Evolutionary conservation across 2,888 invertebrate genomes (phyloP).

Genomic region (Spodoptera picta): DNA sequence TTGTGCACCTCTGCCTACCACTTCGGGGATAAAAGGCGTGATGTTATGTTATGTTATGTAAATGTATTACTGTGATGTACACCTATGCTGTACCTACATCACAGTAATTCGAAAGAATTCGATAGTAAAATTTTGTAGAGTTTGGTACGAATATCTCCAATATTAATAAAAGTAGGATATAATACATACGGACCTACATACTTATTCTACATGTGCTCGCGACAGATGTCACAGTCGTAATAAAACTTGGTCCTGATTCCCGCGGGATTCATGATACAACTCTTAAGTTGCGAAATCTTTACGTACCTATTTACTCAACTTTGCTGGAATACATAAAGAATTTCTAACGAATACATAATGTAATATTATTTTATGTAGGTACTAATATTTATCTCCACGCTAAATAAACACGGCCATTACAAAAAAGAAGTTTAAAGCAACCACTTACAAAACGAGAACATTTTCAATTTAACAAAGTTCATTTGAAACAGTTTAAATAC

Average conservation of each 20-base stretch:
- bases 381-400: too few species aligned
- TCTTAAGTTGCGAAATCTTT: conserved; percentile 43
- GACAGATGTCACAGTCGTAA: conserved; percentile 73
- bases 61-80: too few species aligned
- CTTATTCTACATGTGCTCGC: conserved; percentile 37
- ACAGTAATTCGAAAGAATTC: not conserved
- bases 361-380: too few species aligned
- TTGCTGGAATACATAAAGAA: conserved; percentile 21
- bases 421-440: not conserved
- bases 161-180: conserved; percentile 53
- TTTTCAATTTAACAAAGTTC: conserved; percentile 15
- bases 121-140: conserved; percentile 7
- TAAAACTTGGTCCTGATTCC: conserved; percentile 70
- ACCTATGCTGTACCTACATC: too few species aligned
- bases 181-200: conserved; percentile 50
- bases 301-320: conserved; percentile 19
- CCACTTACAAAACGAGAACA: conserved; percentile 4
- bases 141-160: conserved; percentile 27
- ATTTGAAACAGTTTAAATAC: conserved; percentile 26
- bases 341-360: not conserved
- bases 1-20: too few species aligned
- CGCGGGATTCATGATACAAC: conserved; percentile 57
- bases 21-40: too few species aligned
- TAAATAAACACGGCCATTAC: not conserved
- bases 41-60: too few species aligned